Base-by-base conservation (phyloP, 2,113 vertebrate species). In the Vidua macroura region DNA sequence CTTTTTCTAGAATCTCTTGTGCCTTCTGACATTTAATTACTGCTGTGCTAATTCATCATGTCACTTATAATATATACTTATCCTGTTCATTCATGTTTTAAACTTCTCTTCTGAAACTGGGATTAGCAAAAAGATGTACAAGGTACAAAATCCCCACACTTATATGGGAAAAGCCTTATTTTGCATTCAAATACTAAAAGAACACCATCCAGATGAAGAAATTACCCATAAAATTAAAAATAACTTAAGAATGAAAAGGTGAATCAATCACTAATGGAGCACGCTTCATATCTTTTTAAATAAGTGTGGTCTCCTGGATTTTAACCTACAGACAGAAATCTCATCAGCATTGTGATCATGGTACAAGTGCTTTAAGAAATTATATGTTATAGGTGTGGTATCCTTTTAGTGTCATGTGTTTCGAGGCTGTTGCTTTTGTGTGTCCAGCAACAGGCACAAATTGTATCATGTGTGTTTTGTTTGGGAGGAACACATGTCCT, bases 1-100 rank as follows among this genome's bases (percentile, higher is more conserved):
- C 56, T 96, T 95, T 95, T 86, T 86, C 44, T 90, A 80, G 77
- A 83, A 41, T 88, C 64, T 80, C 86, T 92, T 66, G 62, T 95
- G 92, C 53, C 75, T 92, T 90, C 62, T 86, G 74, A 78, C 83
- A 48, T 95, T 74, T 88, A 82, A 83, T 93, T 86, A 84, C 80
- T 87, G 82, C 93, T 88, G 39, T 81, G 88, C 90, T 96, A 93
- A 94, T 83, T 72, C 35, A 8, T 86, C 28, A 31, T 92, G 69
- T 89, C 78, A 62, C 55, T 83, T 91, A 58, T 28, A 69, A 90
- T 63, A 66, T 59, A 20, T 83, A 55, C 55, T 88, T 69, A 41
- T 16, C 58, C 70, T 90, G 20, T 44, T 21, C 77, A 31, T 41
- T 86, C 49, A 52, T 41, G 74, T 76, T 90, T 90, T 55, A 67